Evolutionary conservation across 1,140 invertebrate species (phyloP).

Genomic region (Kradibia gibbosae): DNA sequence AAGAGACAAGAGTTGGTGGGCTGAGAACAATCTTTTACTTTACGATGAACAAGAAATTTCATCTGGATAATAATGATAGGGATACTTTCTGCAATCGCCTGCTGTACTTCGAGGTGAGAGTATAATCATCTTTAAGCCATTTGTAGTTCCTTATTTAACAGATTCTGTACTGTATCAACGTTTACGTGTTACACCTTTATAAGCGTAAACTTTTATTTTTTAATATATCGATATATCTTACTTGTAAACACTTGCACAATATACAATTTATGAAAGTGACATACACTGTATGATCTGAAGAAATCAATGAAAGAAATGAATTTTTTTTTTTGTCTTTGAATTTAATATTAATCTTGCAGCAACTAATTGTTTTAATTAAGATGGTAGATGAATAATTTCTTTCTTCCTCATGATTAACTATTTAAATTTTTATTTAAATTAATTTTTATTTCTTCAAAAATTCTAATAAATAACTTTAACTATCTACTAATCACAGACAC

Average conservation of each 20-base stretch:
- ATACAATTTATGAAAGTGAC: too few species aligned
- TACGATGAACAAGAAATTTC: slow-evolving; percentile 35
- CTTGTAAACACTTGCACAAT: too few species aligned
- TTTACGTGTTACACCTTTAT: neutral
- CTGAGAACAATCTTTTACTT: slow-evolving; percentile 22
- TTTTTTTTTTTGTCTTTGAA: too few species aligned
- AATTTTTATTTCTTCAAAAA: too few species aligned
- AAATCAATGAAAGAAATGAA: too few species aligned
- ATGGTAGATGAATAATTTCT: neutral
- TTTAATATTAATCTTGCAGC: too few species aligned
- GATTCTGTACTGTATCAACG: neutral
- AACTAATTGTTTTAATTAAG: neutral
- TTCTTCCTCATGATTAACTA: too few species aligned
- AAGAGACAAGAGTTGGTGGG: neutral
- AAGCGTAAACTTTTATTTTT: neutral
- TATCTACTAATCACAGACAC: too few species aligned
- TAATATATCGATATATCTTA: too few species aligned
- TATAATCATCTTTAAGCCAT: neutral
- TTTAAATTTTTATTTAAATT: too few species aligned
- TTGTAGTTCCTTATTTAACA: neutral
- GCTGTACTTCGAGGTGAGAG: neutral
- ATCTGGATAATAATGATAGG: slow-evolving; percentile 30
- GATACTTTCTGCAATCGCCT: neutral
- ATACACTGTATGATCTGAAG: too few species aligned
- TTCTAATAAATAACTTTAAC: too few species aligned